A percentile compares a stretch with the other conserved stretches of the same genome.
Conservation (phyloP, 1,140 invertebrate genomes). For the Acromyrmex charruanus region DNA sequence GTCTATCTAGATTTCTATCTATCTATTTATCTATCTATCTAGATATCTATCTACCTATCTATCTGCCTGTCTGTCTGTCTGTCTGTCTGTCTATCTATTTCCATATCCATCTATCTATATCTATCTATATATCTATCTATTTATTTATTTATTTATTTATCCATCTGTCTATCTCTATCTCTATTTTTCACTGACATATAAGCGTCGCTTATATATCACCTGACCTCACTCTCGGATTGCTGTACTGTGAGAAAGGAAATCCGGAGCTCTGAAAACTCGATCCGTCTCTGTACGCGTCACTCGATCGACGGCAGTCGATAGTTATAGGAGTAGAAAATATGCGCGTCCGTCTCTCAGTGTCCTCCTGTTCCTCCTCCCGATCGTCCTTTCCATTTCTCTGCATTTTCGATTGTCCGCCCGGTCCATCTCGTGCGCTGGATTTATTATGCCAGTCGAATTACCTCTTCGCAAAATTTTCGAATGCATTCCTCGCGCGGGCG, state of each 20-base stretch:
- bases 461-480: constrained; percentile 27
- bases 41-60: neutral
- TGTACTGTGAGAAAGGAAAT: constrained; percentile 77
- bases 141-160: neutral
- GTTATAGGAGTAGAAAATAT: constrained; percentile 76
- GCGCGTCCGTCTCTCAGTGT: constrained; percentile 64
- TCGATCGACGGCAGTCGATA: constrained; percentile 66
- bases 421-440: constrained; percentile 19
- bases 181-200: constrained; percentile 24
- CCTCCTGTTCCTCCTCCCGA: neutral
- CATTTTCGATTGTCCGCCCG: constrained; percentile 48
- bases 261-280: constrained; percentile 75
- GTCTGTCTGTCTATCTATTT: neutral
- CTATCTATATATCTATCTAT: constrained; percentile 12
- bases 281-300: constrained; percentile 68
- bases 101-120: neutral
- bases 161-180: constrained; percentile 13
- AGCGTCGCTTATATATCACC: constrained; percentile 44
- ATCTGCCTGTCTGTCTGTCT: neutral
- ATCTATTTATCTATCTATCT: neutral
- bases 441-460: constrained; percentile 58
- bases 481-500: constrained; percentile 6
- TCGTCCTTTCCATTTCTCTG: constrained; percentile 42
- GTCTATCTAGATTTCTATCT: neutral
- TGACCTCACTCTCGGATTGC: constrained; percentile 48